Conservation (phyloP, 2,888 invertebrate species). For the Leptarthrus brevirostris region DNA sequence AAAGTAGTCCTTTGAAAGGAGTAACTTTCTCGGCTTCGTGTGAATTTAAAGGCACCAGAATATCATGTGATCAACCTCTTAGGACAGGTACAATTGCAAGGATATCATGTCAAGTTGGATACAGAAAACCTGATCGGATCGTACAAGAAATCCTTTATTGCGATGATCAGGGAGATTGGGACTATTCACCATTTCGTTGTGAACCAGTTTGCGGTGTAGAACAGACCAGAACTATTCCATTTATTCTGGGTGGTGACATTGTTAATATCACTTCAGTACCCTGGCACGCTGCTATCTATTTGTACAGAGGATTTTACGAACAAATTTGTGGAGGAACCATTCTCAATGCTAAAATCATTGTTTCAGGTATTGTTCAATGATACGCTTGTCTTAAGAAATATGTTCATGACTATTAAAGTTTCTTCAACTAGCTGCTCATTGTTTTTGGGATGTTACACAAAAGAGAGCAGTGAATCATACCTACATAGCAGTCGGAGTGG, state of each 20-base stretch:
- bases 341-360: slow-evolving; percentile 54
- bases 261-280: slow-evolving; percentile 55
- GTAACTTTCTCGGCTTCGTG: slow-evolving; percentile 14
- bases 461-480: background rate
- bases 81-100: slow-evolving; percentile 1
- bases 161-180: slow-evolving; percentile 51
- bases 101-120: slow-evolving; percentile 30
- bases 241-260: slow-evolving; percentile 48
- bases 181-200: slow-evolving; percentile 47
- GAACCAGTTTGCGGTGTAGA: slow-evolving; percentile 49
- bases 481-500: slow-evolving; percentile 54
- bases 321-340: slow-evolving; percentile 57
- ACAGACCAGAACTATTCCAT: slow-evolving; percentile 32
- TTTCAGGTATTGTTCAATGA: slow-evolving; percentile 53
- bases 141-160: slow-evolving; percentile 41
- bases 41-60: background rate
- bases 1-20: slow-evolving; percentile 3
- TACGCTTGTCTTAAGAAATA: background rate
- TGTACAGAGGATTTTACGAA: background rate
- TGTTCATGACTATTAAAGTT: background rate
- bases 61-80: slow-evolving; percentile 4
- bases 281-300: slow-evolving; percentile 56
- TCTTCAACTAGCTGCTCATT: slow-evolving; percentile 57
- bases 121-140: slow-evolving; percentile 28
- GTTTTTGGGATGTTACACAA: slow-evolving; percentile 55